Conservation (phyloP, 2,888 invertebrate species). For the Dendrolimus pini region DNA sequence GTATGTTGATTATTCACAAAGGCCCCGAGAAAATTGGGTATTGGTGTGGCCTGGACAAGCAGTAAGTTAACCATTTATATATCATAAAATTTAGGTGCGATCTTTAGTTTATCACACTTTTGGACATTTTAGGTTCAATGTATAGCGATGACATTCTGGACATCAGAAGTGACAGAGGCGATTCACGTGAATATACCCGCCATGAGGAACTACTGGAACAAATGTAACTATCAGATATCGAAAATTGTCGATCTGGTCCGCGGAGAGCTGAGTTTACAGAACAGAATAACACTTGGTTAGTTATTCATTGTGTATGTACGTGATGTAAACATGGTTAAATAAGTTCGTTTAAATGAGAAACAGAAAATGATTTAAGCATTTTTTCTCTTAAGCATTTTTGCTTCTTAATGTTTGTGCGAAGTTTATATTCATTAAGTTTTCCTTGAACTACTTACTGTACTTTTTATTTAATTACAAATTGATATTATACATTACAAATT, state of each 20-base stretch:
- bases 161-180: conserved; percentile 88
- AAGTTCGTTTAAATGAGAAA: no score
- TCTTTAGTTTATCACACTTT: no score
- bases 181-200: conserved; percentile 77
- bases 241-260: conserved; percentile 91
- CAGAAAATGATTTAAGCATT: no score
- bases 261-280: conserved; percentile 89
- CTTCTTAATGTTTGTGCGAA: neutral
- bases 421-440: no score
- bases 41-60: conserved; percentile 95
- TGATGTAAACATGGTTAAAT: no score
- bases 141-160: conserved; percentile 93
- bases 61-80: conserved; percentile 45
- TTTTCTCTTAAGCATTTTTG: no score
- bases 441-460: no score
- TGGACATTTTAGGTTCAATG: conserved; percentile 78
- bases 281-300: conserved; percentile 89
- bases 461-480: no score
- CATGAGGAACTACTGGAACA: conserved; percentile 79
- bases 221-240: conserved; percentile 86
- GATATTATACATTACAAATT: no score
- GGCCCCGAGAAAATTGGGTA: conserved; percentile 87
- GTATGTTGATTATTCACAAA: conserved; percentile 82
- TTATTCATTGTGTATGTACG: neutral
- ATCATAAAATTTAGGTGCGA: no score